Base-by-base conservation (phyloP, 2,888 invertebrate genomes). In the Rutpela maculata region DNA sequence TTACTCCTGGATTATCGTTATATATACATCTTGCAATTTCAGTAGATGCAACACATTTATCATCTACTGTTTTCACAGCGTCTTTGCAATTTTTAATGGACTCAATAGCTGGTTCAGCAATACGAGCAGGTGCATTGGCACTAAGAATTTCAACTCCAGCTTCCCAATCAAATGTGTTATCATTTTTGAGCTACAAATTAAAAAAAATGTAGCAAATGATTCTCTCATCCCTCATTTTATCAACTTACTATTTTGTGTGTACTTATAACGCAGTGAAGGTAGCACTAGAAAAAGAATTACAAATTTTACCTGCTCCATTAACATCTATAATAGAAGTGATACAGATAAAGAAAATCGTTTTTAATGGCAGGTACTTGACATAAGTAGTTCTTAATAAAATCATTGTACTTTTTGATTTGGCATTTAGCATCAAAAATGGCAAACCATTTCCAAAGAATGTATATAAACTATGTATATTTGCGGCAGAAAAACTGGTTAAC, bases 1-100 rank as follows among this genome's bases (percentile, higher is more conserved):
- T 83, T 83, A 87, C 87, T 17, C 85, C 86, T 0, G 92, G 92
- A 81, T 92, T 91, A 35, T 90, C 85, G 18, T 90, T 88, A 84
- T 91, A 91, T 78, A 92, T 89, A 82, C 92, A 92, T 84, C 91
- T 91, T 0, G 91, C 90, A 1, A 90, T 83, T 82, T 91, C 89
- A 84, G 90, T 91, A 1, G 91, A 89, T 11, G 90, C 90, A 74
- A 90, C 91, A 85, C 92, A 92, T 60, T 91, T 85, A 80, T 92
- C 92, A 81, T 90, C 90, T 10, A 68, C 73, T 1, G 84, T 85
- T 81, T 85, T 83, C 2, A 84, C 80, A 17, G 91, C 88, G 89
- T 91, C 91, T 83, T 88, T 91, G 84, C 93, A 93, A 50, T 91
- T 90, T 7, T 88, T 87, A 0, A 92, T 83, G 0, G 91, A 90